phyloP scores from a whole-genome alignment of 2,888 invertebrate genomes.

The Chrysina gloriosa region DNA sequence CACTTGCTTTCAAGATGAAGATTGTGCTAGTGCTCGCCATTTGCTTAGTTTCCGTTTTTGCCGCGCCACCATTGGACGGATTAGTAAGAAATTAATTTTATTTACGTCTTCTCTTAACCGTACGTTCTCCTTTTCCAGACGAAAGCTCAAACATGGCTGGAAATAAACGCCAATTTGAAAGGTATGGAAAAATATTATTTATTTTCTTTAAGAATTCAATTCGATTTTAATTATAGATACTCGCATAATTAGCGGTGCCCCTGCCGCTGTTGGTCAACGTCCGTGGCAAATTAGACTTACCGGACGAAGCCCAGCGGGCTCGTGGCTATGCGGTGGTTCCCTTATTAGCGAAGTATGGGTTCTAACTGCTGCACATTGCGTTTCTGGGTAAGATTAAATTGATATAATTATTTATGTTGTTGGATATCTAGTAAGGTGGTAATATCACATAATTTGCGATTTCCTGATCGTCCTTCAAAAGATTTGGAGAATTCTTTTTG shows the following conservation, averaged over 20 bases:
- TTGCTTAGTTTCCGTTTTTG: constrained; percentile 1
- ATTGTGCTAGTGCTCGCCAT: not conserved
- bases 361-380: constrained; percentile 51
- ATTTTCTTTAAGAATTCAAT: not conserved
- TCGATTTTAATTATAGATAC: not conserved
- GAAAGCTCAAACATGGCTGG: not conserved
- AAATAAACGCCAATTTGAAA: not conserved
- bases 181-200: not conserved
- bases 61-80: not conserved
- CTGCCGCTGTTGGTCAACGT: constrained; percentile 52
- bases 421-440: too few species aligned
- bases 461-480: too few species aligned
- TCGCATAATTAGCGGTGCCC: constrained; percentile 51
- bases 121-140: not conserved
- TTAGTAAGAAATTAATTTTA: not conserved
- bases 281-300: constrained; percentile 53
- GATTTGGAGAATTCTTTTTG: not conserved
- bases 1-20: constrained; percentile 15
- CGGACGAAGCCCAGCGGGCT: not conserved
- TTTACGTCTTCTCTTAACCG: not conserved
- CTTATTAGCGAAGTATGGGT: constrained; percentile 47
- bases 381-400: constrained; percentile 39
- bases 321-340: constrained; percentile 49
- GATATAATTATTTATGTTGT: not conserved
- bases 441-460: too few species aligned